Evolutionary conservation across 2,888 invertebrate species (phyloP).

Genomic region (Meta bourneti): DNA sequence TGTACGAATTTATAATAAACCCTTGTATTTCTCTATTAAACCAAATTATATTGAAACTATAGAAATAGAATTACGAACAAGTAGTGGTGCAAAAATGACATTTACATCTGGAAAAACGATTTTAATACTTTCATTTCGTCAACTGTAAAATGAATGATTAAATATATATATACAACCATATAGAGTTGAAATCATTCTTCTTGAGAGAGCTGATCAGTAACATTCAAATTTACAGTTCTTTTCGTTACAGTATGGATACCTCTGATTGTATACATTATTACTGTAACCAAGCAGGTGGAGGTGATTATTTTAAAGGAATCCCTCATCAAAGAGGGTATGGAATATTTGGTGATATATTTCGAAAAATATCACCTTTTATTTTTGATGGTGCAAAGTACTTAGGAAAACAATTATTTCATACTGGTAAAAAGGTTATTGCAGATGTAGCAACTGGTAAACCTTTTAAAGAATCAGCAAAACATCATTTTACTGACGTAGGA

Average conservation of each 20-base stretch:
- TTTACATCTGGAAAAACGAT: constrained; percentile 40
- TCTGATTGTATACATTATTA: not conserved
- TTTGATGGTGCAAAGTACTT: constrained; percentile 17
- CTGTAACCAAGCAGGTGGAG: not conserved
- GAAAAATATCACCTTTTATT: constrained; percentile 13
- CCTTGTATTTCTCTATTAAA: constrained; percentile 34
- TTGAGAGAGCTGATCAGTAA: not conserved
- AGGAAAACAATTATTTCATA: constrained; percentile 23
- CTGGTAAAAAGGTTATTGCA: constrained; percentile 15
- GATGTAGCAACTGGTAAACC: constrained; percentile 23
- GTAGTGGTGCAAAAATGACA: constrained; percentile 22
- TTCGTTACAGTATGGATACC: not conserved
- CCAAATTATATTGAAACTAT: constrained; percentile 41
- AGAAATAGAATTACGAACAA: constrained; percentile 35
- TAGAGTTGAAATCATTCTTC: not conserved
- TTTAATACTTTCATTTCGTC: constrained; percentile 40
- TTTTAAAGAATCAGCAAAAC: constrained; percentile 27
- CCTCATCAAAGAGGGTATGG: constrained; percentile 43
- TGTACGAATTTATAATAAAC: constrained; percentile 30
- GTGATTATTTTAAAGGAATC: constrained; percentile 2
- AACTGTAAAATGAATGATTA: not conserved
- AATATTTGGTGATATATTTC: constrained; percentile 4
- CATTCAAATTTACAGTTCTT: not conserved
- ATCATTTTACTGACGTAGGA: not conserved
- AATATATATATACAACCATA: not conserved